Conservation (phyloP, 23 tunicate genomes). For the Phallusia fumigata region DNA sequence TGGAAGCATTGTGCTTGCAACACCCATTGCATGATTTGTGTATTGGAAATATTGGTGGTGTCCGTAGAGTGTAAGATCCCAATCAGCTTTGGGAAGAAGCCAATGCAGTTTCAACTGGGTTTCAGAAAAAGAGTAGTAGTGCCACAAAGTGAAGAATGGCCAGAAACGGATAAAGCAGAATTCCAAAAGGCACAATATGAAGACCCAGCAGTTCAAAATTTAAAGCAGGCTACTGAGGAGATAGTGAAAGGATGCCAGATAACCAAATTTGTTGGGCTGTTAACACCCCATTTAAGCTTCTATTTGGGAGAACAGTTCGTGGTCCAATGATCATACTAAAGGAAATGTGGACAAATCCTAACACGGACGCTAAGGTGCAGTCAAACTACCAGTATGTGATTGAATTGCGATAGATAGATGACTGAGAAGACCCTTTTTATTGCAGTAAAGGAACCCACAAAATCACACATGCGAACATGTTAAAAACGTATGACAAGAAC, state of each 20-base stretch:
- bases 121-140: too few species aligned
- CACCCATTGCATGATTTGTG: too few species aligned
- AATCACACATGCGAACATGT: slow-evolving; percentile 7
- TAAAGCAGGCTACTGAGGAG: background rate
- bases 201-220: background rate
- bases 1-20: too few species aligned
- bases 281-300: slow-evolving; percentile 32
- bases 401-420: slow-evolving; percentile 13
- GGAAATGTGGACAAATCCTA: background rate
- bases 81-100: too few species aligned
- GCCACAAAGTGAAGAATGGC: background rate
- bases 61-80: too few species aligned
- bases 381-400: background rate
- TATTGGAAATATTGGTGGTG: too few species aligned
- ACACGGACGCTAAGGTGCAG: background rate
- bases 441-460: background rate
- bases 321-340: slow-evolving; percentile 32
- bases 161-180: background rate
- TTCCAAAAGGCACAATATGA: background rate
- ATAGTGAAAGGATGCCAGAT: background rate
- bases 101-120: too few species aligned
- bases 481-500: slow-evolving; percentile 18
- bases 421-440: background rate
- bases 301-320: slow-evolving; percentile 26
- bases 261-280: slow-evolving; percentile 8